Conservation (phyloP, 2,797 vertebrate species). For the Ptychadena robeensis region DNA sequence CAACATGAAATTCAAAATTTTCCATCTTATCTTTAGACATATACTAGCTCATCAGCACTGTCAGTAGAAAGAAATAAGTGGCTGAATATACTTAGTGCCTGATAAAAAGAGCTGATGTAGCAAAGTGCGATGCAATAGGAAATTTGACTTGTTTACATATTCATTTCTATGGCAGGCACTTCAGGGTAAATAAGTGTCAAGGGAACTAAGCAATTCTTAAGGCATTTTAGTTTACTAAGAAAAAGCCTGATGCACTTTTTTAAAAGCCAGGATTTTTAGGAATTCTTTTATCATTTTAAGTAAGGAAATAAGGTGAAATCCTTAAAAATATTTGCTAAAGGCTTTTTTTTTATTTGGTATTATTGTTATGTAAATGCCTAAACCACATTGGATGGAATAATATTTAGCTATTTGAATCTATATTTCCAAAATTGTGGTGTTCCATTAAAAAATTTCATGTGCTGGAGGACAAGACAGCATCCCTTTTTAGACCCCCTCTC, state of each 20-base stretch:
- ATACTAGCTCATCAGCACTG: constrained; percentile 51
- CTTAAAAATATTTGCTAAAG: neutral
- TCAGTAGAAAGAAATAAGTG: constrained; percentile 47
- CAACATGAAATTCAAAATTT: constrained; percentile 14
- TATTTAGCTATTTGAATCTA: no score
- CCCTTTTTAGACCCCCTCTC: no score
- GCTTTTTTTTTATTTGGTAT: no score
- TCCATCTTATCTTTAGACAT: constrained; percentile 38
- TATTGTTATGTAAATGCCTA: no score
- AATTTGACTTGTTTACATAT: constrained; percentile 62
- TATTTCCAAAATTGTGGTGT: no score
- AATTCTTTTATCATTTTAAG: neutral
- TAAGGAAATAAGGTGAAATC: neutral
- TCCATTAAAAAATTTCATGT: no score
- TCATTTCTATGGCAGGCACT: constrained; percentile 59
- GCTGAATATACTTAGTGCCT: constrained; percentile 33
- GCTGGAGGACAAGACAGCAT: no score
- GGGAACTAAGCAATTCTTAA: constrained; percentile 46
- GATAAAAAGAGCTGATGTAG: constrained; percentile 54
- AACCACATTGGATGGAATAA: no score
- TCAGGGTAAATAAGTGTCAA: constrained; percentile 61
- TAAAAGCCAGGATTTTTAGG: constrained; percentile 21
- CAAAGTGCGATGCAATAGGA: constrained; percentile 54
- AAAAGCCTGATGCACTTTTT: constrained; percentile 37
- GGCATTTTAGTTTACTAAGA: constrained; percentile 48